Conservation (phyloP, 2,113 vertebrate genomes). For the Athene cunicularia region DNA sequence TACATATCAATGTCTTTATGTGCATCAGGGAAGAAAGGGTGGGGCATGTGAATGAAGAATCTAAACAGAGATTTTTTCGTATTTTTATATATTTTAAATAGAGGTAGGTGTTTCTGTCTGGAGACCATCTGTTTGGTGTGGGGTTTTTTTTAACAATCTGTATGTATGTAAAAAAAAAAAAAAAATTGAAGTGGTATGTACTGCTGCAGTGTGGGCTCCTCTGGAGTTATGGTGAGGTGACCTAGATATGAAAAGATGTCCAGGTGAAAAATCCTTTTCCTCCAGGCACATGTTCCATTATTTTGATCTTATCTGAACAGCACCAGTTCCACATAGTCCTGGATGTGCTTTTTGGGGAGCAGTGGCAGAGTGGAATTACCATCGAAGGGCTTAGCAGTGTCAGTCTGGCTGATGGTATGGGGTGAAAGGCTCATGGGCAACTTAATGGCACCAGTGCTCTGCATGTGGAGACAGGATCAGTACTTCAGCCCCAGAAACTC, state of each 20-base stretch:
- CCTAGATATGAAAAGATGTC: background rate
- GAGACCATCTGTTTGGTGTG: background rate
- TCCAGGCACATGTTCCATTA: background rate
- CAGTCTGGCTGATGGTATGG: background rate
- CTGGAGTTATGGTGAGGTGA: background rate
- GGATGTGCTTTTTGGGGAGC: background rate
- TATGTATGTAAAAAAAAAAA: background rate
- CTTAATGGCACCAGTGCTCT: background rate
- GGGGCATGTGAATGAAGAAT: background rate
- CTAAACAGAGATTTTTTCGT: background rate
- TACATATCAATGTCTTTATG: background rate
- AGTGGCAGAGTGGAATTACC: background rate
- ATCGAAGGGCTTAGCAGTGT: background rate
- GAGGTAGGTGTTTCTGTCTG: slow-evolving; percentile 39
- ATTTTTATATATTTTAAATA: slow-evolving; percentile 12
- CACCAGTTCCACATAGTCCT: background rate
- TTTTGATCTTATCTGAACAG: background rate
- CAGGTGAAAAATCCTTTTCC: background rate
- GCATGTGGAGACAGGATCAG: background rate
- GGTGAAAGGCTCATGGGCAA: background rate
- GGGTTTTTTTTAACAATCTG: background rate
- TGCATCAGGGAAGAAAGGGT: background rate
- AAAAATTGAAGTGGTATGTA: background rate
- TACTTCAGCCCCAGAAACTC: background rate
- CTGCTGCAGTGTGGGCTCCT: background rate